Base-by-base conservation (phyloP, 2,888 invertebrate genomes). In the Athetis lepigone region DNA sequence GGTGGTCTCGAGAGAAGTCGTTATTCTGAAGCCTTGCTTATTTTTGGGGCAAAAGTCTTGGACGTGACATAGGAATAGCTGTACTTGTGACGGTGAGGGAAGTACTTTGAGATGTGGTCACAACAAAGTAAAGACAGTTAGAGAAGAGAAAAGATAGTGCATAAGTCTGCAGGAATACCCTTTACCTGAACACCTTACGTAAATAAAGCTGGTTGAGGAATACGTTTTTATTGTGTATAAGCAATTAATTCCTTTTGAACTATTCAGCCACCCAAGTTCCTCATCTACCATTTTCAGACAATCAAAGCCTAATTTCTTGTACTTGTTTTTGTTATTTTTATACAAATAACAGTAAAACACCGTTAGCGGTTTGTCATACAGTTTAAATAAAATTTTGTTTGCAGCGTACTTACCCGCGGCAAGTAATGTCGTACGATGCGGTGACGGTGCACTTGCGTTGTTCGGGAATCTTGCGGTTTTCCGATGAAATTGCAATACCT, bases 391-490 rank as follows among this genome's bases (percentile, higher is more conserved):
- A 33, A 29, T 8, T 52, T 54, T 43, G 25, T 42, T 64, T 23
- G 54, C 21, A 9, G 36, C 4, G 19, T 42, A n/a, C 23, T 18
- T 25, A 45, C 27, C 27, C 45, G 37, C n/a, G 33, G 8, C 64
- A 13, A 56, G 66, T 50, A 19, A 72, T 55, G 58, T 69, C 69
- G 64, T 37, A 33, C 43, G 74, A 64, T 74, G 46, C 18, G 16
- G 37, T 74, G 49, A 58, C 61, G 43, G 36, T 55, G 37, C 18
- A 9, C 16, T 49, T 51, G 46, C 57, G 42, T 61, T 19, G 27
- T 33, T 16, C 49, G 16, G 39, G 33, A 42, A 23, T 40, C 33
- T 47, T 72, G 75, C 33, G 75, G 75, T 75, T 75, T 57, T 40
- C 16, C 45, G 7, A 51, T 62, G 49, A 56, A 64, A 62, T 67